A percentile compares a stretch with the other conserved stretches of the same genome.
These are phyloP conservation scores for Barbus barbus DNA, from an alignment of 2,113 vertebrate species.

Conservation along the genomic window DNA sequence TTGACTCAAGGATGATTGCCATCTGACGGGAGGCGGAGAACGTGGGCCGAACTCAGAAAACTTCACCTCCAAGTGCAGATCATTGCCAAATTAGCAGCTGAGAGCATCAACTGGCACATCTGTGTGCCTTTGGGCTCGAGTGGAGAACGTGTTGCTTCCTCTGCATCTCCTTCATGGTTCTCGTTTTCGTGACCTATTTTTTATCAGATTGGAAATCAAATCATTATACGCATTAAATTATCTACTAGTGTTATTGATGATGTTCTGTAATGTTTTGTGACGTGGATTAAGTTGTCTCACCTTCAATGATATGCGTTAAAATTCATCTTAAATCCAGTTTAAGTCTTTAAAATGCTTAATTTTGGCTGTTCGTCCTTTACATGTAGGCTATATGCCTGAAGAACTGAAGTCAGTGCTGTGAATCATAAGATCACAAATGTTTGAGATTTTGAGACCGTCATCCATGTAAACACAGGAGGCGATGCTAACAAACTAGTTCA, in stretches of 20 bases:
- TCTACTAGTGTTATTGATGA: neutral
- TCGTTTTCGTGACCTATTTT: conserved; percentile 6
- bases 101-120: conserved; percentile 28
- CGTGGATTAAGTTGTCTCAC: neutral
- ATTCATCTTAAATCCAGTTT: conserved; percentile 21
- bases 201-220: neutral
- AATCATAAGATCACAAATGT: neutral
- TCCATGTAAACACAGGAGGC: neutral
- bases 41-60: conserved; percentile 14
- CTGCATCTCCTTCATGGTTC: neutral
- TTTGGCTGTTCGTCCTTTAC: neutral
- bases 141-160: conserved; percentile 2
- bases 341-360: neutral
- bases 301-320: neutral
- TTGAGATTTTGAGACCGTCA: neutral
- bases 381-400: neutral
- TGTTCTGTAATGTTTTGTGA: neutral
- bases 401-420: neutral
- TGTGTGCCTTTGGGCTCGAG: conserved; percentile 36
- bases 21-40: conserved; percentile 44
- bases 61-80: conserved; percentile 31
- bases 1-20: conserved; percentile 80
- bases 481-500: conserved; percentile 42
- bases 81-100: conserved; percentile 41
- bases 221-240: neutral